Base-by-base conservation (phyloP, 2,888 invertebrate species). In the Sminthurinus aureus region DNA sequence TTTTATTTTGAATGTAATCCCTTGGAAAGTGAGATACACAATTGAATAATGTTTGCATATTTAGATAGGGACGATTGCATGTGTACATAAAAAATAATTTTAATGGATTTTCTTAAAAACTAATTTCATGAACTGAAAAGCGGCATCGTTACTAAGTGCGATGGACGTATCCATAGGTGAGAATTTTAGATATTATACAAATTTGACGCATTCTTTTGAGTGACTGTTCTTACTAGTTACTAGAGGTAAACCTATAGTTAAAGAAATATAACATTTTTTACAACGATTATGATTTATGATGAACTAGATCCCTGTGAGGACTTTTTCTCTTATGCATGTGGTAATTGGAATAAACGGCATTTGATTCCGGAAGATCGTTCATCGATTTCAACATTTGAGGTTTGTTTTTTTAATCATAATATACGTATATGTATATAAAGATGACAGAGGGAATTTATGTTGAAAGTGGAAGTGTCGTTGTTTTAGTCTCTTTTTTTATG, bases 301-400 rank as follows among this genome's bases (percentile, higher is more conserved):
- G 15, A 58, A 58, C 15, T 11, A 69, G 67, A 69, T n/a, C 96
- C 96, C 0, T 96, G 96, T 90, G 93, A 93, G 66, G 94, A 96
- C 90, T 96, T 96, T 91, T 96, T 95, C 91, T 94, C 95, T 90
- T 96, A 93, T 90, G 96, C 96, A 15, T 96, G 96, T 89, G 96
- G 96, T 18, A 94, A 94, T 22, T 96, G 96, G 96, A 96, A 96
- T 90, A 94, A 94, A 89, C 92, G 94, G 86, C 95, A 96, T 91
- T 93, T 95, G 81, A 96, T 96, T 89, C 96, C 96, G 0, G 96
- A 96, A 89, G 96, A 96, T 90, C 92, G 94, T 85, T 94, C 95
- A 89, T 95, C 94, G 77, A 95, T 95, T 87, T 95, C 94, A 90
- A 96, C 96, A 0, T 96, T 96, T 90, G 95, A 96, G 91, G 95